These are phyloP conservation scores for Micrasema longulum DNA, from an alignment of 1,140 invertebrate genomes.

Conservation along the genomic window DNA sequence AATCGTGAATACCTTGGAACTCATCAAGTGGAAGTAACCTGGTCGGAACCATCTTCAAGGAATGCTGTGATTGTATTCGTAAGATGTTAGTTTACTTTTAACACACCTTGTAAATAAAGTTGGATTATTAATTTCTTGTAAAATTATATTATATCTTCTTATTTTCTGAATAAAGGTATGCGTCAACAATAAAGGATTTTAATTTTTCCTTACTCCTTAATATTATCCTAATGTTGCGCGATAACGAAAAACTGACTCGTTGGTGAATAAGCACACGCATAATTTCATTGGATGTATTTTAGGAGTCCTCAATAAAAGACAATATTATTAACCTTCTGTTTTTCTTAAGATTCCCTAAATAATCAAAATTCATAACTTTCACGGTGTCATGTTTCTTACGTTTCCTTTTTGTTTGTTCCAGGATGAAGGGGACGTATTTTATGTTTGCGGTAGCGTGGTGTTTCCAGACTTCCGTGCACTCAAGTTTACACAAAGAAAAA, in stretches of 20 bases:
- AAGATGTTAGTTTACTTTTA: slow-evolving; percentile 54
- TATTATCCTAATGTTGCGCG: slow-evolving; percentile 42
- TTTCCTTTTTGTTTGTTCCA: slow-evolving; percentile 49
- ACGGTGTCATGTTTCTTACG: slow-evolving; percentile 55
- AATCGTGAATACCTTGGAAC: too few relatives aligned
- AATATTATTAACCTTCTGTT: too few relatives aligned
- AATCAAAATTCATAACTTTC: too few relatives aligned
- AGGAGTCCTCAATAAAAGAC: too few relatives aligned
- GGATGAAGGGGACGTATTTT: slow-evolving; percentile 41
- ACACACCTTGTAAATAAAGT: slow-evolving; percentile 49
- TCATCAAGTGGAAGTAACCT: too few relatives aligned
- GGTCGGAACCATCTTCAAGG: too few relatives aligned
- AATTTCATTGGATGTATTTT: too few relatives aligned
- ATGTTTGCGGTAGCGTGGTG: neutral
- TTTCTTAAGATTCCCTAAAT: too few relatives aligned
- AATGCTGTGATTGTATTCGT: slow-evolving; percentile 43
- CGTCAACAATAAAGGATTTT: slow-evolving; percentile 49
- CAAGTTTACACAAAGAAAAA: slow-evolving; percentile 31
- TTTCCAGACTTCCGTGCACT: neutral
- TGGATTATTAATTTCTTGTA: too few relatives aligned
- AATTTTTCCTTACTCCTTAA: slow-evolving; percentile 47
- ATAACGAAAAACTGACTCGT: slow-evolving; percentile 10
- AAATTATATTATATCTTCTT: too few relatives aligned
- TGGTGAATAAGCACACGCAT: slow-evolving; percentile 23
- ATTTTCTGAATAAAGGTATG: slow-evolving; percentile 45